These are phyloP conservation scores for Leucosticte australis DNA, from an alignment of 2,113 vertebrate species.

Conservation along the genomic window DNA sequence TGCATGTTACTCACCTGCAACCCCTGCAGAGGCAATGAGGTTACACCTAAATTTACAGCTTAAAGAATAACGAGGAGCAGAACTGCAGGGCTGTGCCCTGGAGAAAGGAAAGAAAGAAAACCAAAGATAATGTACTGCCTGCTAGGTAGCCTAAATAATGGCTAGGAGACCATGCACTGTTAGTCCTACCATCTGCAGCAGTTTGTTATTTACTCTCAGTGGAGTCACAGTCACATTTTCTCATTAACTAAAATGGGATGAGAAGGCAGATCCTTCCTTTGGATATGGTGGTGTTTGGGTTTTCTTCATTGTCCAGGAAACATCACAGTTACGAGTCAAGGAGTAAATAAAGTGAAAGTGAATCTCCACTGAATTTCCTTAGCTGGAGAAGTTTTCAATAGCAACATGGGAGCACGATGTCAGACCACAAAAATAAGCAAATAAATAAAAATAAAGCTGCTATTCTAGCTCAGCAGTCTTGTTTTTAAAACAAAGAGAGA, in stretches of 20 bases:
- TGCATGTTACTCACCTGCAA: conserved; percentile 8
- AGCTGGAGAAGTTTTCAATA: conserved; percentile 28
- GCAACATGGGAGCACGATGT: not conserved
- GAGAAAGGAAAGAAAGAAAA: conserved; percentile 56
- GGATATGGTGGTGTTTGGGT: not conserved
- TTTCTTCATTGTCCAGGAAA: not conserved
- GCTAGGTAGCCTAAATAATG: conserved; percentile 34
- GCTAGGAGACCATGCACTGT: not conserved
- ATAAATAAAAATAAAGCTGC: conserved; percentile 30
- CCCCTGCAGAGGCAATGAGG: conserved; percentile 48
- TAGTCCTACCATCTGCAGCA: conserved; percentile 9
- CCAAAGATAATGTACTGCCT: conserved; percentile 19
- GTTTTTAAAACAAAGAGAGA: not conserved
- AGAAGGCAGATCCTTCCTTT: not conserved
- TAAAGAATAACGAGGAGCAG: conserved; percentile 19
- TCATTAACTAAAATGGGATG: not conserved
- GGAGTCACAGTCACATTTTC: not conserved
- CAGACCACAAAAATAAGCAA: conserved; percentile 22
- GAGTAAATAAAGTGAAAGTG: not conserved
- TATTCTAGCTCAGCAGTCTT: not conserved
- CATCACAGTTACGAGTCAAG: not conserved
- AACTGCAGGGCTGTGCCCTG: conserved; percentile 14
- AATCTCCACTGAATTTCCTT: conserved; percentile 20
- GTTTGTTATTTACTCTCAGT: not conserved
- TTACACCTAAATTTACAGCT: conserved; percentile 24